Percentiles rank a stretch among this genome's conserved stretches.
Conservation (phyloP, 2,888 invertebrate species). For the Rotaria magnacalcarata region DNA sequence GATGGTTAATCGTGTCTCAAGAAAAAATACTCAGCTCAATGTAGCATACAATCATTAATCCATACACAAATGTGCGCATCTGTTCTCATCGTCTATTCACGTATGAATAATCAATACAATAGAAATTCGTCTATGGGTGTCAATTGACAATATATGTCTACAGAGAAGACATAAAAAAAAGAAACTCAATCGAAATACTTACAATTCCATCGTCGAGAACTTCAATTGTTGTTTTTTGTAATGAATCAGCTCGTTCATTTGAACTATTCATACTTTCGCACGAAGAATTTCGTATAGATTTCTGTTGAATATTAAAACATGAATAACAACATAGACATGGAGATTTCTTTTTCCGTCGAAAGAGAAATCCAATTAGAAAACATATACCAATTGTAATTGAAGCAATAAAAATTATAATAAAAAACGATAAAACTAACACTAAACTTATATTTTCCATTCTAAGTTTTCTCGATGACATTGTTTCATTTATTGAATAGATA, state of each 20-base stretch:
- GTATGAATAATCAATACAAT: neutral
- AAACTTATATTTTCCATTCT: neutral
- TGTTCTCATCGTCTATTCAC: conserved; percentile 24
- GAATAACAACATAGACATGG: conserved; percentile 34
- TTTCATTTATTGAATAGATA: neutral
- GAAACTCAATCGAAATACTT: neutral
- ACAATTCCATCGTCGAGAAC: conserved; percentile 5
- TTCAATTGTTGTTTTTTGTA: conserved; percentile 30
- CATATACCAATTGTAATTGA: neutral
- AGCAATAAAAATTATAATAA: neutral
- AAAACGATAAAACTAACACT: neutral
- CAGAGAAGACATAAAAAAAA: neutral
- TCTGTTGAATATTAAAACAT: conserved; percentile 6
- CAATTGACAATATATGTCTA: neutral
- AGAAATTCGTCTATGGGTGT: conserved; percentile 12
- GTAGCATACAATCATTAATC: conserved; percentile 22
- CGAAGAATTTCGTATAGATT: neutral
- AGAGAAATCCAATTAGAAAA: neutral
- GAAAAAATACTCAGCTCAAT: conserved; percentile 18
- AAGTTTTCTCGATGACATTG: neutral
- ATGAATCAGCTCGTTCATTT: conserved; percentile 3
- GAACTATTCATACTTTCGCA: conserved; percentile 28
- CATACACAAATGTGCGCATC: conserved; percentile 8
- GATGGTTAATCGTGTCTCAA: conserved; percentile 13
- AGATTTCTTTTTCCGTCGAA: neutral